Base-by-base conservation (phyloP, 2,113 vertebrate species). In the Peromyscus californicus region DNA sequence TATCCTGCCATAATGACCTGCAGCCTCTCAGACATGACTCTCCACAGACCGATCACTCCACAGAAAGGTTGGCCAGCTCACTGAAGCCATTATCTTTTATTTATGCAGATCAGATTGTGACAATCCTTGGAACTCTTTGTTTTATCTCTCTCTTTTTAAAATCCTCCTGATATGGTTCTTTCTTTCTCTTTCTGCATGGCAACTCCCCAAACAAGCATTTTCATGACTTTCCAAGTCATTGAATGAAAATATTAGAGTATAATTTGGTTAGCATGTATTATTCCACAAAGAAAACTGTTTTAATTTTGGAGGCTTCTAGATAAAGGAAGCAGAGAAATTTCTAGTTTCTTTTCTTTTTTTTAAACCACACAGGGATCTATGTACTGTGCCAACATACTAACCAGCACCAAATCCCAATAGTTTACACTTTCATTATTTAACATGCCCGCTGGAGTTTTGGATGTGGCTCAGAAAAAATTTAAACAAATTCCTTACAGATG, bases 41-140 rank as follows among this genome's bases (percentile, higher is more conserved):
- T 98, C 98, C 86, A 96, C 92, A 98, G 97, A 97, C 97, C 87
- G 51, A 97, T 98, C 97, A 93, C 93, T 92, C 96, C 88, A 74
- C 94, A 61, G 85, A 97, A 97, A 97, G 94, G 91, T 82, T 97
- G 93, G 97, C 93, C 91, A 94, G 95, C 97, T 96, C 94, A 86
- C 91, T 7, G 61, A 97, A 96, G 87, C 96, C 80, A 97, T 98
- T 97, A 97, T 98, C 93, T 97, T 98, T 97, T 98, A 96, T 98
- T 98, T 98, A 98, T 98, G 97, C 97, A 98, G 97, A 97, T 98
- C 98, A 98, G 97, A 85, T 94, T 94, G 92, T 97, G 97, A 98
- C 96, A 97, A 97, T 97, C 83, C 91, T 97, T 96, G 80, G 93
- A 92, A 96, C 96, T 97, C 94, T 95, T 97, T 96, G 95, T 96